These are phyloP conservation scores for Eriocheir sinensis DNA, from an alignment of 1,140 invertebrate species.

Conservation along the genomic window DNA sequence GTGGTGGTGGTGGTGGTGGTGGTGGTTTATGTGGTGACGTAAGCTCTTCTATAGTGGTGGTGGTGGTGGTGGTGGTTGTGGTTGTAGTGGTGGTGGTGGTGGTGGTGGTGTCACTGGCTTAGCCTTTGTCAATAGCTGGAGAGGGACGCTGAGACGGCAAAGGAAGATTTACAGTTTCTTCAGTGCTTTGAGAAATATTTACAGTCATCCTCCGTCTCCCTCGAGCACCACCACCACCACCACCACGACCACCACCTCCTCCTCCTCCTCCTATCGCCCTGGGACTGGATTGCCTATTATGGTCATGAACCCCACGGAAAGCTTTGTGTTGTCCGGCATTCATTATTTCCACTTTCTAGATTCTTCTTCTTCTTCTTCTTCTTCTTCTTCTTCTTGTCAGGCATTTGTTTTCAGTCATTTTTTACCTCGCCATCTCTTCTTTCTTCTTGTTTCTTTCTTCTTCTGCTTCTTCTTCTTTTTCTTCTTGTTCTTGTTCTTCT, in stretches of 20 bases:
- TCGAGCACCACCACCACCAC: background rate
- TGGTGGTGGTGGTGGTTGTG: background rate
- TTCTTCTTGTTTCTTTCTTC: background rate
- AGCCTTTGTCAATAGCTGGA: no score
- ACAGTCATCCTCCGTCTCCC: background rate
- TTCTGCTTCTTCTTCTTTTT: conserved; percentile 5
- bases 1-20: background rate
- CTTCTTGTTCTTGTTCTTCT: background rate
- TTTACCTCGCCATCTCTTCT: background rate
- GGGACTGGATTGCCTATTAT: no score
- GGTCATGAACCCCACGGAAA: no score
- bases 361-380: no score
- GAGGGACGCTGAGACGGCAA: no score
- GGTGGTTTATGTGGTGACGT: background rate
- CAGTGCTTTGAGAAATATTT: no score
- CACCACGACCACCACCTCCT: background rate
- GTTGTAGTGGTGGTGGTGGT: background rate
- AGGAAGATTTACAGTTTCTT: no score
- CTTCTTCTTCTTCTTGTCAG: no score
- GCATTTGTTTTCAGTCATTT: background rate
- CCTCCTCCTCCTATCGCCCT: background rate
- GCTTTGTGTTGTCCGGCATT: no score
- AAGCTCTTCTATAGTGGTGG: background rate
- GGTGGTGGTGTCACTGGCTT: background rate
- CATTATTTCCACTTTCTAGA: no score